These are phyloP conservation scores for Camponotus pennsylvanicus DNA, from an alignment of 1,140 invertebrate genomes.

Conservation along the genomic window DNA sequence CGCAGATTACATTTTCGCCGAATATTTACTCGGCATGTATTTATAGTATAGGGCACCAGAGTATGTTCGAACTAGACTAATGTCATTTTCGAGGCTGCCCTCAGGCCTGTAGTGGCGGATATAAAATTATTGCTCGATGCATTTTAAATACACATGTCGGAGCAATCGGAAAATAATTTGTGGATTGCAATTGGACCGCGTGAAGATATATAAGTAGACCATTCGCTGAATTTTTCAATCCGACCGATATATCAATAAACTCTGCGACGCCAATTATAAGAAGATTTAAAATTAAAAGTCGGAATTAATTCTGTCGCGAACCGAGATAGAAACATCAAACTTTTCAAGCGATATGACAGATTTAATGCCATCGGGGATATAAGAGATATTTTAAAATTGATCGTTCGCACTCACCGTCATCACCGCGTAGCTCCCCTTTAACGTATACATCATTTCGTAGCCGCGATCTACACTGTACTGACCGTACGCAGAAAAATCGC, in stretches of 20 bases:
- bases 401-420: conserved; percentile 37
- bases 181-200: neutral
- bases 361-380: neutral
- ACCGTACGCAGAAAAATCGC: neutral
- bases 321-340: neutral
- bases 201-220: neutral
- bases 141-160: conserved; percentile 12
- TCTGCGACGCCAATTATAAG: neutral
- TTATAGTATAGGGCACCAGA: neutral
- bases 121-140: conserved; percentile 40
- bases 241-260: neutral
- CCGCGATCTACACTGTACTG: neutral
- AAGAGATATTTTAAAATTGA: conserved; percentile 40
- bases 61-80: neutral
- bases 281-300: neutral
- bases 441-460: conserved; percentile 32
- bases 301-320: conserved; percentile 21
- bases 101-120: neutral
- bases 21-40: conserved; percentile 2
- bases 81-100: neutral
- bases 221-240: neutral
- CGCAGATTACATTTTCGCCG: neutral
- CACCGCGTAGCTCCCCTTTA: neutral
- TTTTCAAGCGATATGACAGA: neutral
- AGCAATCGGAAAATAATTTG: neutral